A percentile compares a stretch with the other conserved stretches of the same genome.
Evolutionary conservation across 2,797 vertebrate species (phyloP).

Genomic region (Paedocypris micromegethes): DNA sequence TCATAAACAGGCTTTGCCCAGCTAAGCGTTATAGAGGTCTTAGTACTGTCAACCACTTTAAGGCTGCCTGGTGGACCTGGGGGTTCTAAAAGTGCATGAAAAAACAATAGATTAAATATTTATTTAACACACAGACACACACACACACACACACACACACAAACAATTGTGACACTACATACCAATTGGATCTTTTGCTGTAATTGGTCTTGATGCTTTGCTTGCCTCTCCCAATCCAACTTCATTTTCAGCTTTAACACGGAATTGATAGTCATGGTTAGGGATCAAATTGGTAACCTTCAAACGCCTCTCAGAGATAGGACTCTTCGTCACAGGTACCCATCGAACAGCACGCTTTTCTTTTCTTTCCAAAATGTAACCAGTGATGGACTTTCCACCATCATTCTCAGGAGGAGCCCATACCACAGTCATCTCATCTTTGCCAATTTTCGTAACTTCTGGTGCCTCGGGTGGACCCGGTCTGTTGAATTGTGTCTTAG

Average conservation of each 20-base stretch:
- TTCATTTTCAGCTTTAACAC: slow-evolving; percentile 97
- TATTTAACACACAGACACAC: slow-evolving; percentile 10
- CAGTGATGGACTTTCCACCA: slow-evolving; percentile 96
- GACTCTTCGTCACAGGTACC: slow-evolving; percentile 91
- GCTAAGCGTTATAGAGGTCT: slow-evolving; percentile 82
- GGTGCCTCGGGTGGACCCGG: slow-evolving; percentile 92
- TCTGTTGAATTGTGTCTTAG: slow-evolving; percentile 87
- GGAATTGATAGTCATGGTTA: slow-evolving; percentile 96
- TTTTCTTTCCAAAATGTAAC: slow-evolving; percentile 95
- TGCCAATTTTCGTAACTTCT: slow-evolving; percentile 91
- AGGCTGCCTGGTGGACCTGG: slow-evolving; percentile 89
- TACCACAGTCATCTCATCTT: slow-evolving; percentile 97
- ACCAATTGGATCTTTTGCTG: slow-evolving; percentile 98
- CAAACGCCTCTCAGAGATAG: slow-evolving; percentile 90
- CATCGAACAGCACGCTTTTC: slow-evolving; percentile 88
- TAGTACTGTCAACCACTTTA: slow-evolving; percentile 93
- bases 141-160: not conserved
- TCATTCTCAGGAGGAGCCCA: slow-evolving; percentile 97
- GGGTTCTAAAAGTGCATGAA: slow-evolving; percentile 73
- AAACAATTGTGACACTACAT: slow-evolving; percentile 45
- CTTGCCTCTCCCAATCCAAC: slow-evolving; percentile 95
- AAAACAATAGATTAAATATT: slow-evolving; percentile 12
- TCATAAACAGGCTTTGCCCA: slow-evolving; percentile 96
- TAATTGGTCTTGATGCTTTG: slow-evolving; percentile 88
- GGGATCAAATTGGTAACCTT: slow-evolving; percentile 92